Evolutionary conservation across 2,113 vertebrate species (phyloP).

Genomic region (Ctenomys sociabilis): DNA sequence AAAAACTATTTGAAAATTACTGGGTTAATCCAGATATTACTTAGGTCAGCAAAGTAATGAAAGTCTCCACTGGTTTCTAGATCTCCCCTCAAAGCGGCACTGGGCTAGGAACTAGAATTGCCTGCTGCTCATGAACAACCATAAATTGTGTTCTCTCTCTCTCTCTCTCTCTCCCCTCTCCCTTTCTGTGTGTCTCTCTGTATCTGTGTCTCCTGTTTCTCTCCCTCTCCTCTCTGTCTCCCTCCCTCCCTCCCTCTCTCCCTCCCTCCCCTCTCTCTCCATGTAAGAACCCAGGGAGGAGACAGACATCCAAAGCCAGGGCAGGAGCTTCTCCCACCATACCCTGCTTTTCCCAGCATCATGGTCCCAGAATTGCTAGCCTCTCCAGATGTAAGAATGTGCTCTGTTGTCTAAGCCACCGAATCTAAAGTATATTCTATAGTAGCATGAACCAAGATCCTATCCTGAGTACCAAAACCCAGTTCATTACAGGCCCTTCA

Average conservation of each 20-base stretch:
- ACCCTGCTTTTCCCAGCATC: neutral
- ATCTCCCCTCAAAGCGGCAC: neutral
- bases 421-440: neutral
- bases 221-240: neutral
- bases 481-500: neutral
- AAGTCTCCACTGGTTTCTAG: neutral
- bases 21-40: neutral
- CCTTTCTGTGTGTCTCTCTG: too few relatives aligned
- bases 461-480: neutral
- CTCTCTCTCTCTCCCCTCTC: neutral
- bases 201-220: too few relatives aligned
- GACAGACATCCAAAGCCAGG: neutral
- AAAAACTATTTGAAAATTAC: conserved; percentile 18
- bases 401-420: neutral
- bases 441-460: neutral
- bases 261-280: neutral
- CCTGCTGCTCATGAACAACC: neutral
- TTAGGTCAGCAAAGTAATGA: neutral
- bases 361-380: neutral
- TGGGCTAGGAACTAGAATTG: neutral
- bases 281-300: neutral
- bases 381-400: neutral
- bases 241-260: too few relatives aligned
- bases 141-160: neutral
- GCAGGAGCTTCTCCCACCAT: neutral